Conservation (phyloP, 2,113 vertebrate genomes). For the Corythaeola cristata region DNA sequence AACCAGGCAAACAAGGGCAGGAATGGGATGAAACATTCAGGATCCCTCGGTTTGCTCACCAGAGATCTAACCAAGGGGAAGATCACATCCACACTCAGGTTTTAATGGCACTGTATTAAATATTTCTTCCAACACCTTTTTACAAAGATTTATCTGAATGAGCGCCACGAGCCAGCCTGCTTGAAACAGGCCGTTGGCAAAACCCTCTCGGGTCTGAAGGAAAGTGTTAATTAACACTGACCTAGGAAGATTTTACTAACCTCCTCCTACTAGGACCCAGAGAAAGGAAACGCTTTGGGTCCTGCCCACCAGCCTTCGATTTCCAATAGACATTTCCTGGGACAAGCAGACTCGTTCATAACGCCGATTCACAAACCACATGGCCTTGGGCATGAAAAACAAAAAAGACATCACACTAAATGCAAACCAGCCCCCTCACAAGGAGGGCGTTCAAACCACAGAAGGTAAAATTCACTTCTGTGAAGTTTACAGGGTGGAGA, state of each 20-base stretch:
- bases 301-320: background rate
- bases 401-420: background rate
- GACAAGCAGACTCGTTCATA: background rate
- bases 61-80: background rate
- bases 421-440: background rate
- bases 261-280: background rate
- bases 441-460: background rate
- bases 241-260: background rate
- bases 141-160: background rate
- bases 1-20: background rate
- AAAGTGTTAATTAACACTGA: background rate
- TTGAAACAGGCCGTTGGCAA: background rate
- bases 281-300: background rate
- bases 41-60: background rate
- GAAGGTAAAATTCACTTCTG: constrained; percentile 42
- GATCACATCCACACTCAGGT: background rate
- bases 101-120: background rate
- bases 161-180: background rate
- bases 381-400: background rate
- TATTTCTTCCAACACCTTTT: background rate
- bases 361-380: background rate
- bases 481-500: constrained; percentile 26
- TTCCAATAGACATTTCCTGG: background rate
- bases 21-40: background rate
- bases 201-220: background rate